Conservation (phyloP, 2,797 vertebrate species). For the Sebastes baramenuke region DNA sequence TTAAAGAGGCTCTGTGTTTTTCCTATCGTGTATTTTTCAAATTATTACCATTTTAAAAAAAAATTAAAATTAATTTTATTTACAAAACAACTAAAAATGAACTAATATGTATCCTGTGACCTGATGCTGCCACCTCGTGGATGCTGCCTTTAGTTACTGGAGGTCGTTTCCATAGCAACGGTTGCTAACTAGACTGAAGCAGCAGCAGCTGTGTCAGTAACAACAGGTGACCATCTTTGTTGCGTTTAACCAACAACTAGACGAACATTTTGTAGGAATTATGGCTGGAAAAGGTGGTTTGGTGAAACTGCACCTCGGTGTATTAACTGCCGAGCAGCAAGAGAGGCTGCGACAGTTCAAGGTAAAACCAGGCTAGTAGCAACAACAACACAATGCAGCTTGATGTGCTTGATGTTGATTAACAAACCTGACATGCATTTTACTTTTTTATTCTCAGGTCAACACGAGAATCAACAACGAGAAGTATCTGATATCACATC, state of each 20-base stretch:
- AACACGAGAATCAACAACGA: conserved; percentile 81
- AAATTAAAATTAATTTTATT: neutral
- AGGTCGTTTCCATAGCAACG: conserved; percentile 63
- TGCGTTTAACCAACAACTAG: neutral
- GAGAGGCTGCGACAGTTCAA: conserved; percentile 80
- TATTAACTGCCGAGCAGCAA: conserved; percentile 75
- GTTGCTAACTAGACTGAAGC: neutral
- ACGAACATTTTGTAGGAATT: neutral
- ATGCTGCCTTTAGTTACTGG: rapidly evolving
- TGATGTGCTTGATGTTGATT: no score
- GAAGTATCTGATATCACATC: conserved; percentile 79
- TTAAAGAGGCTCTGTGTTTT: neutral
- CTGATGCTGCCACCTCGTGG: conserved; percentile 40
- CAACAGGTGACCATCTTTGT: conserved; percentile 37
- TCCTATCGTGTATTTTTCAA: neutral
- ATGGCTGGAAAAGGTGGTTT: conserved; percentile 59
- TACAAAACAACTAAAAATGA: neutral
- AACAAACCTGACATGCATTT: neutral
- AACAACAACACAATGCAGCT: no score
- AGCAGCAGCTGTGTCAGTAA: conserved; percentile 11
- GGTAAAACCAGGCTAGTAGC: conserved; percentile 49
- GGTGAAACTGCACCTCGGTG: conserved; percentile 50
- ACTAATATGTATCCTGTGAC: no score
- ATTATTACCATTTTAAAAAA: neutral
- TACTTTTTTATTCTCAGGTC: conserved; percentile 65